Conservation (phyloP, 2,888 invertebrate species). For the Cataglyphis livida region DNA sequence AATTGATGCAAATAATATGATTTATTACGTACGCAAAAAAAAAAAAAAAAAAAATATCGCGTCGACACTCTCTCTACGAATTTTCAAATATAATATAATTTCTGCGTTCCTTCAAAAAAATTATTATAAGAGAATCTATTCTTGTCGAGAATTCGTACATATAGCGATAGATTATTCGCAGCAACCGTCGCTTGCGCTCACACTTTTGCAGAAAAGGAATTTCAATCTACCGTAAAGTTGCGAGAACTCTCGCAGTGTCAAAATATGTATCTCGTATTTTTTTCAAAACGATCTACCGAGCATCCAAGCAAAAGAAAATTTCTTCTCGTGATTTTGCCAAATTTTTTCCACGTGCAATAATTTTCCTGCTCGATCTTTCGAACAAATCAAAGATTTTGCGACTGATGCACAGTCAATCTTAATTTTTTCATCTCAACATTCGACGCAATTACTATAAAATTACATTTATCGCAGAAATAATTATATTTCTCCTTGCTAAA, state of each 20-base stretch:
- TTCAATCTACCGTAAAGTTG: constrained; percentile 58
- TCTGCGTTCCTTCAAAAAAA: constrained; percentile 26
- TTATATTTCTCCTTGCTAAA: neutral
- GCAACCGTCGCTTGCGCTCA: neutral
- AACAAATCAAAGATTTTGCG: constrained; percentile 2
- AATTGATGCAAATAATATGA: neutral
- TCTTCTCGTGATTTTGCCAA: constrained; percentile 10
- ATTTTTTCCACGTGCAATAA: neutral
- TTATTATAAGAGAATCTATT: constrained; percentile 37
- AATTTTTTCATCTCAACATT: neutral
- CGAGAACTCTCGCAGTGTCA: constrained; percentile 46
- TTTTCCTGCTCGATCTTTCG: constrained; percentile 39
- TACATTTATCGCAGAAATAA: neutral
- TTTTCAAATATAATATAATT: constrained; percentile 19
- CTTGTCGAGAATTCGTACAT: constrained; percentile 6
- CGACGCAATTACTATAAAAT: neutral
- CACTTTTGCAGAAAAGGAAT: constrained; percentile 52
- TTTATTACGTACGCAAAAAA: neutral
- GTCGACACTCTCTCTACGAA: constrained; percentile 8
- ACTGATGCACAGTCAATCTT: neutral
- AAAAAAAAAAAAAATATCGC: neutral
- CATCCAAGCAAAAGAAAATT: constrained; percentile 8
- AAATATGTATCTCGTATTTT: constrained; percentile 45
- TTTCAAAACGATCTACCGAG: neutral
- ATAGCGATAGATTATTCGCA: constrained; percentile 4